phyloP scores from a whole-genome alignment of 2,888 invertebrate species.

The Mythimna lalbum region DNA sequence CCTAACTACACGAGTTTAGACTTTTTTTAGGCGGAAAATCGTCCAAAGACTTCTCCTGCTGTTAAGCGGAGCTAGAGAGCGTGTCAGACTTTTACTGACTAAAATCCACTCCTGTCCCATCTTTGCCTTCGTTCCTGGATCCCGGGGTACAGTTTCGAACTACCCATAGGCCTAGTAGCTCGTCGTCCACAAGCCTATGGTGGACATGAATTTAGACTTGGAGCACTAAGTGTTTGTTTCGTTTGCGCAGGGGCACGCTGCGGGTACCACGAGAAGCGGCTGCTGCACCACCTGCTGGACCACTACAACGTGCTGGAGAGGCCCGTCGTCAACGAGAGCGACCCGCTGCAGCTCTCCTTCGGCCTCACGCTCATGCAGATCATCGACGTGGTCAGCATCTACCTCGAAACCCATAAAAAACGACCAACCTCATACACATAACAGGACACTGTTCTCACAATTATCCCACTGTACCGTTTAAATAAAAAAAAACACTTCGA shows the following conservation, averaged over 20 bases:
- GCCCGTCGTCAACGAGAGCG: conserved; percentile 98
- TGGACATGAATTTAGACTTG: background rate
- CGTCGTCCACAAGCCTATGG: too few species aligned
- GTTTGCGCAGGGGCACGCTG: conserved; percentile 93
- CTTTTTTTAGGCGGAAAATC: too few species aligned
- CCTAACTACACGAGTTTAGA: too few species aligned
- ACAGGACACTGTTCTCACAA: conserved; percentile 57
- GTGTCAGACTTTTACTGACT: too few species aligned
- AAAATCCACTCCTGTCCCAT: too few species aligned
- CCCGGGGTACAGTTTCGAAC: too few species aligned
- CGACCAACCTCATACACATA: background rate
- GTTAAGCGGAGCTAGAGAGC: too few species aligned
- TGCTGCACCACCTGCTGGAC: conserved; percentile 97
- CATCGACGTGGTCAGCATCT: conserved; percentile 97
- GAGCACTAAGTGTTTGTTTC: conserved; percentile 9
- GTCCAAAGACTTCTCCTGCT: too few species aligned
- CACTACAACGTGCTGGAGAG: conserved; percentile 98
- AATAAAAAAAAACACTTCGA: conserved; percentile 47
- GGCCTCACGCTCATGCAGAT: conserved; percentile 99
- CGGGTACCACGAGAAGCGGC: conserved; percentile 97
- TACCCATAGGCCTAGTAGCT: too few species aligned
- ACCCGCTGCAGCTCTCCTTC: conserved; percentile 98
- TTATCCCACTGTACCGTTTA: conserved; percentile 60
- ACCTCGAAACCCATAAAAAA: background rate
- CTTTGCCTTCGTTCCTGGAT: too few species aligned